Conservation (phyloP, 1,140 invertebrate species). For the Aphelenchoides fujianensis region DNA sequence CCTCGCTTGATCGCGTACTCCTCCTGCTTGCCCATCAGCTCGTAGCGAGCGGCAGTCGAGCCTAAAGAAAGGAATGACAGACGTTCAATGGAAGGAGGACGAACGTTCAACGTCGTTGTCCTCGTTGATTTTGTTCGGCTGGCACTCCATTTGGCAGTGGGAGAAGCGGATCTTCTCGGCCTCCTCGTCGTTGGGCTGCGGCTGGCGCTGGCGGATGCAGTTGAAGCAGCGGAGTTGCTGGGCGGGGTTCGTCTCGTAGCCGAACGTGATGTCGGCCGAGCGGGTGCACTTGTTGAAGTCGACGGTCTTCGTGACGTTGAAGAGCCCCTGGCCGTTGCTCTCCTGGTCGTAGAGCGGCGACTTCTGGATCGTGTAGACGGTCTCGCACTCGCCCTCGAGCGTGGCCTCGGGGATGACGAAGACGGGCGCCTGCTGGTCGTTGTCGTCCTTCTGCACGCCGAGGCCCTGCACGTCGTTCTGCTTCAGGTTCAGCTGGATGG, state of each 20-base stretch:
- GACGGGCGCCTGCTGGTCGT: conserved; percentile 25
- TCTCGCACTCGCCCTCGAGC: conserved; percentile 32
- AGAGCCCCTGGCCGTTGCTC: conserved; percentile 8
- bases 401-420: conserved; percentile 3
- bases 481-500: conserved; percentile 59
- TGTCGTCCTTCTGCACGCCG: neutral
- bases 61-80: too few species aligned
- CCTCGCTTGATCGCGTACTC: conserved; percentile 33
- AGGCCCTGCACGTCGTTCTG: conserved; percentile 16
- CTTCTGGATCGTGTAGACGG: conserved; percentile 29
- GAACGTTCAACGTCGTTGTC: conserved; percentile 27
- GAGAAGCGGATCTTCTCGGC: neutral
- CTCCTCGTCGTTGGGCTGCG: neutral
- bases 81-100: too few species aligned
- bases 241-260: neutral
- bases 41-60: conserved; percentile 25
- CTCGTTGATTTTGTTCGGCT: conserved; percentile 21
- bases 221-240: conserved; percentile 5
- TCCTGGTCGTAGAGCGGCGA: neutral
- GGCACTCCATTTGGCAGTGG: conserved; percentile 5
- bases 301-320: conserved; percentile 57
- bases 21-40: conserved; percentile 22
- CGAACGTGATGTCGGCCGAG: conserved; percentile 39
- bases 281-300: conserved; percentile 55
- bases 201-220: neutral